Conservation (phyloP, 2,113 vertebrate genomes). For the Labeo rohita region DNA sequence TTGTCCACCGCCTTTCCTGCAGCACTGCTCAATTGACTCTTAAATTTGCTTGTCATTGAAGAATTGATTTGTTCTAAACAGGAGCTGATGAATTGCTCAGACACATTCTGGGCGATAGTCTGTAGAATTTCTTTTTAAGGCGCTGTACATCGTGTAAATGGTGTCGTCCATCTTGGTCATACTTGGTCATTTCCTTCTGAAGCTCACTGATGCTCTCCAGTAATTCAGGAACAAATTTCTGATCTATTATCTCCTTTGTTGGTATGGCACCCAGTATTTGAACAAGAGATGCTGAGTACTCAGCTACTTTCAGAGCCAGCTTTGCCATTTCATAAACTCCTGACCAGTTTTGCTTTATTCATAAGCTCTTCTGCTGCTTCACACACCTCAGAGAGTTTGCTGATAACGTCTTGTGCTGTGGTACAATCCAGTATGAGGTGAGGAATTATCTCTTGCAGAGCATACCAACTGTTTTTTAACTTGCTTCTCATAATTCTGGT, state of each 20-base stretch:
- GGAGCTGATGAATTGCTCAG: not conserved
- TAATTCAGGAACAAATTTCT: not conserved
- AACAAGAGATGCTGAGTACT: rapidly evolving
- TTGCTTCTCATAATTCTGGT: not conserved
- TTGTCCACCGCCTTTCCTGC: conserved; percentile 8
- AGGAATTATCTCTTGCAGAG: not conserved
- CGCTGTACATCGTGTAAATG: not conserved
- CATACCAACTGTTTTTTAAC: not conserved
- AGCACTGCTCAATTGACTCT: not conserved
- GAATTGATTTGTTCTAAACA: not conserved
- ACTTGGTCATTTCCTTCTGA: not conserved
- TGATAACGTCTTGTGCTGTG: not conserved
- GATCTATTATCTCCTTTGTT: not conserved
- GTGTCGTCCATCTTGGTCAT: conserved; percentile 2
- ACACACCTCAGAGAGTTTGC: not conserved
- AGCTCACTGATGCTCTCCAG: not conserved
- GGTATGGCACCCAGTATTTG: not conserved
- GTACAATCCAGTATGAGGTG: not conserved
- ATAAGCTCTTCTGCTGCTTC: not conserved
- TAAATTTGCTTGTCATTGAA: not conserved
- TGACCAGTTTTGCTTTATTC: not conserved
- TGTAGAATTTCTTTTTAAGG: not conserved
- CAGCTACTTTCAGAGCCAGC: not conserved
- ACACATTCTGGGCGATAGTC: not conserved
- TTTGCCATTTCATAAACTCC: not conserved